Conservation (phyloP, 2,888 invertebrate genomes). For the Morpho deidamia region DNA sequence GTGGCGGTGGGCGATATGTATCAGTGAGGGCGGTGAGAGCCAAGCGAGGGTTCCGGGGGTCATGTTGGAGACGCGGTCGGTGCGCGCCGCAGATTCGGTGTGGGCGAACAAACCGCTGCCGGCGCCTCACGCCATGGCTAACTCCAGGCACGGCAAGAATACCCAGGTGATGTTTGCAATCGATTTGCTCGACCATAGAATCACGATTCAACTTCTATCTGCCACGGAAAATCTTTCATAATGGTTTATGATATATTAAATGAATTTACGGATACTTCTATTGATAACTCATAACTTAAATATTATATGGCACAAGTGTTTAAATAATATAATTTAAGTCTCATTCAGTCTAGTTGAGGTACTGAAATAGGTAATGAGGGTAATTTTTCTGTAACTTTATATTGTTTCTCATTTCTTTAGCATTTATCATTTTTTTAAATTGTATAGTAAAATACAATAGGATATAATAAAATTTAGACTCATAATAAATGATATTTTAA, state of each 20-base stretch:
- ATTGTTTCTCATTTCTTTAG: too few species aligned
- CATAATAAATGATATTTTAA: neutral
- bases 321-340: too few species aligned
- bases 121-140: constrained; percentile 78
- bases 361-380: too few species aligned
- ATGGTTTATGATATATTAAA: too few species aligned
- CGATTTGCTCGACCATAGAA: constrained; percentile 1
- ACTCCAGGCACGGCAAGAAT: constrained; percentile 82
- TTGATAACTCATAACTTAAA: too few species aligned
- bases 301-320: too few species aligned
- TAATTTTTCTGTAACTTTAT: too few species aligned
- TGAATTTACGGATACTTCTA: too few species aligned
- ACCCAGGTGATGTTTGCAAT: constrained; percentile 69
- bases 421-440: neutral
- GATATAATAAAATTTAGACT: neutral
- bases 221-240: too few species aligned
- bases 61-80: constrained; percentile 86
- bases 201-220: neutral
- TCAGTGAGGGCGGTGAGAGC: constrained; percentile 51
- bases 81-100: constrained; percentile 85
- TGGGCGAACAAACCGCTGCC: constrained; percentile 81
- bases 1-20: constrained; percentile 49
- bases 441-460: neutral
- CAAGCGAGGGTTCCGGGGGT: constrained; percentile 57
- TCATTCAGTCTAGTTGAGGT: too few species aligned